Percentiles rank a stretch among this genome's conserved stretches.
phyloP scores from a whole-genome alignment of 2,888 invertebrate genomes.

The Tiliacea citrago region DNA sequence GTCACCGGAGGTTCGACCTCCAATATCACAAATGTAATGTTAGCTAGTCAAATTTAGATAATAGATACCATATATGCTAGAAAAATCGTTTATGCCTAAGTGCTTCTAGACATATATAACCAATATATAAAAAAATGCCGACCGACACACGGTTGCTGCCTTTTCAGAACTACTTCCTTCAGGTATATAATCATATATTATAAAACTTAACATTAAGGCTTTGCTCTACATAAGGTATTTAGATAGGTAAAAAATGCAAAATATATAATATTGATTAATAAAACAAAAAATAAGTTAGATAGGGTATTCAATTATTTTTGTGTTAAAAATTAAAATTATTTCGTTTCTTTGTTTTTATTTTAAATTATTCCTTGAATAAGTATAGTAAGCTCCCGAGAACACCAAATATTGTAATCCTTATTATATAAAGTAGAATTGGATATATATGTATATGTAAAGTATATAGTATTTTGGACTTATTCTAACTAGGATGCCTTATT shows the following conservation, averaged over 20 bases:
- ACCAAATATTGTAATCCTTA: slow-evolving; percentile 71
- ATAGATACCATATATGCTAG: slow-evolving; percentile 81
- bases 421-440: slow-evolving; percentile 67
- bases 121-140: slow-evolving; percentile 63
- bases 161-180: slow-evolving; percentile 67
- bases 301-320: slow-evolving; percentile 64
- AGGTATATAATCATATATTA: slow-evolving; percentile 53
- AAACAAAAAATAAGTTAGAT: slow-evolving; percentile 64
- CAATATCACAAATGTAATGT: slow-evolving; percentile 78
- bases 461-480: slow-evolving; percentile 58
- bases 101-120: slow-evolving; percentile 66
- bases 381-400: slow-evolving; percentile 84
- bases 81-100: slow-evolving; percentile 66
- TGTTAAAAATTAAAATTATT: slow-evolving; percentile 28
- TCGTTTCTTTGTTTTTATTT: slow-evolving; percentile 26
- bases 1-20: slow-evolving; percentile 79
- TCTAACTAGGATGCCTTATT: slow-evolving; percentile 65
- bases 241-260: slow-evolving; percentile 69
- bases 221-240: slow-evolving; percentile 63
- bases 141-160: slow-evolving; percentile 55
- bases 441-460: slow-evolving; percentile 65
- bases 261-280: slow-evolving; percentile 63
- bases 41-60: slow-evolving; percentile 88
- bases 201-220: slow-evolving; percentile 57
- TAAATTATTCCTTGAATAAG: slow-evolving; percentile 67